Evolutionary conservation across 2,113 vertebrate species (phyloP).

Genomic region (Lophura nycthemera): DNA sequence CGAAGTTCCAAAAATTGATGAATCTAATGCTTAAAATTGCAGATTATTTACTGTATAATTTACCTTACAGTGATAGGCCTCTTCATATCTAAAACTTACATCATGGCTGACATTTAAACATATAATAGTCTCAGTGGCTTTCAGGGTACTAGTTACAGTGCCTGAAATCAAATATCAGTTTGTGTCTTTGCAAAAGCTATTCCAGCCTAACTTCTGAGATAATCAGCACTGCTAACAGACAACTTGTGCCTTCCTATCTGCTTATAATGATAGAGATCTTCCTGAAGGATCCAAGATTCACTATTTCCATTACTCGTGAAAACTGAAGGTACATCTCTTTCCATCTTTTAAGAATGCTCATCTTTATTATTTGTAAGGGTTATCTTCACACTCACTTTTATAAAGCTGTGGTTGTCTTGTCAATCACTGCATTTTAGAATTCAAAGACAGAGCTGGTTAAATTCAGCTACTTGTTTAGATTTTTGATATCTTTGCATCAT

Average conservation of each 20-base stretch:
- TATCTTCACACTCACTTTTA: background rate
- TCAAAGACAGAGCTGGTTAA: background rate
- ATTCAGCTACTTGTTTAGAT: background rate
- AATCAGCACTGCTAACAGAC: background rate
- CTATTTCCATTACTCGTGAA: fast-evolving
- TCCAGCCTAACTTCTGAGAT: background rate
- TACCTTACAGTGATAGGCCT: background rate
- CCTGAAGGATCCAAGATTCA: background rate
- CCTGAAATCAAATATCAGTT: background rate
- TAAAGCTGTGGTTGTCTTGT: background rate
- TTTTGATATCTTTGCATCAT: background rate
- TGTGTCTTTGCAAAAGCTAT: background rate
- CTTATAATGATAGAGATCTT: fast-evolving
- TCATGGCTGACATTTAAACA: background rate
- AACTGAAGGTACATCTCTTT: background rate
- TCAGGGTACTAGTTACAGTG: background rate
- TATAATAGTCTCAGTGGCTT: background rate
- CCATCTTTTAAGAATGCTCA: background rate
- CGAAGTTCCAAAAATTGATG: fast-evolving
- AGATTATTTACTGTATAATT: background rate
- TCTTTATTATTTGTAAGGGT: background rate
- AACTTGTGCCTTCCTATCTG: background rate
- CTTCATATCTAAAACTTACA: background rate
- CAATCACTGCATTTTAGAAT: background rate
- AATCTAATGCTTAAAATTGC: background rate